Evolutionary conservation across 1,140 invertebrate genomes (phyloP), one percentile per base, ranked within the genome.

Genomic region (Physella acuta): DNA sequence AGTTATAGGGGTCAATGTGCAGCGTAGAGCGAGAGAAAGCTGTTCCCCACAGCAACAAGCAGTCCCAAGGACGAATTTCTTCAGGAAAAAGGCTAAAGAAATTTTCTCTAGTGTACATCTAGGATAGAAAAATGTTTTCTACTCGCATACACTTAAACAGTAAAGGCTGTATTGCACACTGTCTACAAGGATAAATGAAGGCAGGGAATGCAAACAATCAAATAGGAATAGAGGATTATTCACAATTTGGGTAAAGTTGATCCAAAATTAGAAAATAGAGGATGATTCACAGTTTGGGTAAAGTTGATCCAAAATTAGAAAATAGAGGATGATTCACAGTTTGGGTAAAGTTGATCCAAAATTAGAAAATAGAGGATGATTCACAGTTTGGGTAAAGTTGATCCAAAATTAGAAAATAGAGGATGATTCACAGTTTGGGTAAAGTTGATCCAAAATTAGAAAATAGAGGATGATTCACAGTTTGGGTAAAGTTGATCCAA

Each of bases 1-100:
- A 85, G 75, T 85, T 85, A 71, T 84, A 85, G 0, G 84, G 84
- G 61, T 85, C 84, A 65, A 85, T 84, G 62, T 85, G 84, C 14
- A 85, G 73, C 1, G 70, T 56, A 1, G 84, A 85, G 24, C 82
- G 72, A 4, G 82, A 84, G 72, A 78, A 73, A 4, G 75, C 70
- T 0, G 81, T 79, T 39, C 84, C 84, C 84, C 84, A 85, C 26
- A 85, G 64, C 52, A 85, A 62, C 77, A 82, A 79, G 51, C 79
- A 77, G 59, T 81, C 76, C 82, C 82, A 84, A 1, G 84, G 84
- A 8, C 76, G 75, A 0, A 84, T 70, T 39, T 78, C 76, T 28
- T 67, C 31, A 2, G 84, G 82, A 60, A 84, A 84, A 28, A 81
- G 51, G 20, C 73, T 71, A 67, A 84, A 85, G 62, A 79, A 84